Evolutionary conservation across 2,888 invertebrate species (phyloP), one percentile per base, ranked within the genome.

Genomic region (Apeira syringaria): DNA sequence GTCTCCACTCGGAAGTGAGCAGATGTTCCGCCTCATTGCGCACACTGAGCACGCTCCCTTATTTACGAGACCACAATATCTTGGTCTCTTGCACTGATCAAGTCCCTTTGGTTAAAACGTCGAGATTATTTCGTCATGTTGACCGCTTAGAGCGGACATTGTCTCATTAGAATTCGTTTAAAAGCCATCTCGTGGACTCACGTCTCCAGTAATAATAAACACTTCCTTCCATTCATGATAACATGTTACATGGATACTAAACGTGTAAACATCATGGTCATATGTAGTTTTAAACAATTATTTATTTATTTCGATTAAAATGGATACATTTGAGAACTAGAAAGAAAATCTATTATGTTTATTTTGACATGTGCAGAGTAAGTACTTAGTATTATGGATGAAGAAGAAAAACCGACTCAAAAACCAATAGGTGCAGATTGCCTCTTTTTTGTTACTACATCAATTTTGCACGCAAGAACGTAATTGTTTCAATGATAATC

Each of bases 181-280:
- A 48, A 35, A 49, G 32, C 54, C 61, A 66, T 64, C 64, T 57
- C 46, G 38, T 40, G 37, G 56, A 59, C 64, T 67, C 67, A 66
- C 64, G 64, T 68, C 46, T 58, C 51, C 49, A 34, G 36, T 50
- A 54, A 66, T 59, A 61, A 62, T 66, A 70, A 62, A 61, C 58
- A 74, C 70, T 74, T 74, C 72, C 71, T 72, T 57, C 57, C 64
- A 66, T 69, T 68, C 64, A 61, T 58, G 47, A 43, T 43, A 47
- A 40, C 36, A 50, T 54, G 45, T 60, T 39, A 60, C 56, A 56
- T 48, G 40, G 15, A 31, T 51, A 43, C 50, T 50, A 50, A 55
- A 53, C 35, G 30, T 53, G 47, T 47, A 36, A 47, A 56, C 20
- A 26, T 39, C 7, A 7, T 20, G 2, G 20, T 20, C 7, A 7